phyloP scores from a whole-genome alignment of 64 coral and sea anemone genomes.

The Actinia tenebrosa region DNA sequence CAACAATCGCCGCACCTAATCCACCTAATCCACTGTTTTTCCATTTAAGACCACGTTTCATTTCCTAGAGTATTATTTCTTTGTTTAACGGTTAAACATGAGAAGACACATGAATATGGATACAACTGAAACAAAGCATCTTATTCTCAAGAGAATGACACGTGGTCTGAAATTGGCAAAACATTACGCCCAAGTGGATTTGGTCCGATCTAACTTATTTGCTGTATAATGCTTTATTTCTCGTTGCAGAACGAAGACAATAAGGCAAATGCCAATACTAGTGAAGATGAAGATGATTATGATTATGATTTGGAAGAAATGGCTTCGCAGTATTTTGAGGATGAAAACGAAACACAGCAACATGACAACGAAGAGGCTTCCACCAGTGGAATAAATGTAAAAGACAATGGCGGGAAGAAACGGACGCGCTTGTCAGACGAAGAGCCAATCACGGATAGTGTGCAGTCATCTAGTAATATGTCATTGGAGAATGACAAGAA shows the following conservation, averaged over 20 bases:
- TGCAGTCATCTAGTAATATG: neutral
- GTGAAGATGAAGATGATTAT: constrained; percentile 25
- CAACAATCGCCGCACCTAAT: no score
- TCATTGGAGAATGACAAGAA: neutral
- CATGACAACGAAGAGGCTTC: neutral
- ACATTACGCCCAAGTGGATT: no score
- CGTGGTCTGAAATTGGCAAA: no score
- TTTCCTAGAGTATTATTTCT: no score
- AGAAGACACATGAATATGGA: no score
- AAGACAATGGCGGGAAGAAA: neutral
- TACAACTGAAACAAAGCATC: no score
- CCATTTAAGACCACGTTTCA: no score
- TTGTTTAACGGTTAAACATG: no score
- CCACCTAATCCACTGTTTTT: no score
- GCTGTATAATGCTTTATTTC: neutral
- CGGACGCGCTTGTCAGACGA: neutral
- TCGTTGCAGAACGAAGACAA: neutral
- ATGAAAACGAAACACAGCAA: neutral
- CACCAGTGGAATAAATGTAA: neutral
- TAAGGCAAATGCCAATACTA: neutral
- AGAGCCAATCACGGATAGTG: neutral
- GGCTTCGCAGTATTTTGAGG: constrained; percentile 69
- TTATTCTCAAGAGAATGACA: no score
- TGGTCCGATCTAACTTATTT: neutral
- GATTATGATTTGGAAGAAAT: constrained; percentile 71